Conservation (phyloP, 2,797 vertebrate species). For the Hydrocynus forskahlii region DNA sequence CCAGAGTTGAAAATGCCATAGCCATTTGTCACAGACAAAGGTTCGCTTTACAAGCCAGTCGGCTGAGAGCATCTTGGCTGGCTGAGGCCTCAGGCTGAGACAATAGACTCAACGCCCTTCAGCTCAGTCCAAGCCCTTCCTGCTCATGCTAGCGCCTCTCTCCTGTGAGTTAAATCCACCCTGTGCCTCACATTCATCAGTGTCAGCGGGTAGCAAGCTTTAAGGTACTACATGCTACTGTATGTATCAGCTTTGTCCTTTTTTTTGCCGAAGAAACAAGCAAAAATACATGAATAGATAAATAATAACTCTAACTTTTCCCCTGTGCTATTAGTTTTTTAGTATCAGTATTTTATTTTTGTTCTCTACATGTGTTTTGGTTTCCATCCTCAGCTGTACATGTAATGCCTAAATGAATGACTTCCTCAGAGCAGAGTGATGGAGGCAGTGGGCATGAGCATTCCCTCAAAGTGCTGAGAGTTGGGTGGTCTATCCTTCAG, state of each 20-base stretch:
- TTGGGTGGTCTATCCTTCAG: constrained; percentile 86
- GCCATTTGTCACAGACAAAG: constrained; percentile 76
- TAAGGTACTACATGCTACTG: constrained; percentile 18
- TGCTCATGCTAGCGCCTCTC: constrained; percentile 17
- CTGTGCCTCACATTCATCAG: neutral
- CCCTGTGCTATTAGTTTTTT: neutral
- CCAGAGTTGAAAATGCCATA: constrained; percentile 77
- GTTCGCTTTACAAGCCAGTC: constrained; percentile 70
- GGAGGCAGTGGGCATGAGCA: constrained; percentile 63
- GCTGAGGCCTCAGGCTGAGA: constrained; percentile 60
- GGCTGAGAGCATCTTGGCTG: constrained; percentile 70
- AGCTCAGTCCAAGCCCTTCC: constrained; percentile 39
- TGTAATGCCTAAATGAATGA: constrained; percentile 53
- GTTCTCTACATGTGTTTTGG: constrained; percentile 21
- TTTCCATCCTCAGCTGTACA: constrained; percentile 20
- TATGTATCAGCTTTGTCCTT: neutral
- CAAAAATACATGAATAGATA: neutral
- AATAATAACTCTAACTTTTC: neutral
- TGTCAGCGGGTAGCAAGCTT: neutral
- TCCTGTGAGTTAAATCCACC: constrained; percentile 3
- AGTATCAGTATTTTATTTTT: neutral
- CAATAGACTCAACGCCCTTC: constrained; percentile 75
- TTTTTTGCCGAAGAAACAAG: neutral
- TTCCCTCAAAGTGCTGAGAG: constrained; percentile 74
- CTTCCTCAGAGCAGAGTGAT: constrained; percentile 74